Evolutionary conservation across 2,888 invertebrate species (phyloP).

Genomic region (Silvanus unidentatus): DNA sequence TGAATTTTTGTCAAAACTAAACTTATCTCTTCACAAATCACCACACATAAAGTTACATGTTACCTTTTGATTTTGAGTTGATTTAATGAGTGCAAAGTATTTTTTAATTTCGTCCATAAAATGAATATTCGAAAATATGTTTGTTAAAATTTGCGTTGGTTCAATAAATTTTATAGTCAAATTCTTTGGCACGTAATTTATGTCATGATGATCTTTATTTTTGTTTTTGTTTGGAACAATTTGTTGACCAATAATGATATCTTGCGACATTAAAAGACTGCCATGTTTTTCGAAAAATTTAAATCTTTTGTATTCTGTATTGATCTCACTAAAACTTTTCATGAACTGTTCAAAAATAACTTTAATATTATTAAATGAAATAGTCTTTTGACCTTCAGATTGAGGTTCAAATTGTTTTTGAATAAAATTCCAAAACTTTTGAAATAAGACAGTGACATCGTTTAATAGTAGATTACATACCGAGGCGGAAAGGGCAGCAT

Average conservation of each 20-base stretch:
- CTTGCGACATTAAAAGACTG: background rate
- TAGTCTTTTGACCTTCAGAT: too few species aligned
- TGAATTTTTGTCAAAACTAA: constrained; percentile 9
- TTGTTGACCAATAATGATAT: background rate
- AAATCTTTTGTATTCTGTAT: constrained; percentile 9
- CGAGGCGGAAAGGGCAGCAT: too few species aligned
- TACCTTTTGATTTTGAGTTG: constrained; percentile 4
- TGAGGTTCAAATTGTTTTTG: background rate
- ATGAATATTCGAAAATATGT: constrained; percentile 8
- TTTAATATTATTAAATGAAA: background rate
- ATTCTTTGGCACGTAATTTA: background rate
- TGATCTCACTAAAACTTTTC: too few species aligned
- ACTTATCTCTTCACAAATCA: constrained; percentile 7
- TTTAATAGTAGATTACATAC: too few species aligned
- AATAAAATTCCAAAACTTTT: too few species aligned
- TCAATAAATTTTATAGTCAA: constrained; percentile 5
- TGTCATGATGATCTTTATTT: background rate
- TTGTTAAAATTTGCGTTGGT: constrained; percentile 5
- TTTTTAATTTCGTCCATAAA: constrained; percentile 8
- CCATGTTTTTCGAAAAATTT: constrained; percentile 8
- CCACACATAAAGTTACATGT: constrained; percentile 9
- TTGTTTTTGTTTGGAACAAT: background rate
- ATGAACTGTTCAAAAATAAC: constrained; percentile 5
- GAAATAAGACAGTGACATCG: too few species aligned
- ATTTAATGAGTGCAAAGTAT: constrained; percentile 3